phyloP scores from a whole-genome alignment of 1,140 invertebrate genomes.

The Drosophila nigromelanica region DNA sequence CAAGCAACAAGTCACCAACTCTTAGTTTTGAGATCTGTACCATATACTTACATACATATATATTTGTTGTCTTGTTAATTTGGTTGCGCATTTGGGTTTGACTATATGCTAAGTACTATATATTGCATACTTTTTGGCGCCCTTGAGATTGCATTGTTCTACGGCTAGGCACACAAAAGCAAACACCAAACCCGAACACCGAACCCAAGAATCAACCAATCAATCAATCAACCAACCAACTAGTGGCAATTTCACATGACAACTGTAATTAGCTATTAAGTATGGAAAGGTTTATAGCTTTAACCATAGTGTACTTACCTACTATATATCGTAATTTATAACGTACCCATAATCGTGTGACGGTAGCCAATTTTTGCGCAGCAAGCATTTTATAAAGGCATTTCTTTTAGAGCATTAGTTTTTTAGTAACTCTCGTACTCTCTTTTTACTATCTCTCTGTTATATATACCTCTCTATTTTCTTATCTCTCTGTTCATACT shows the following conservation, averaged over 20 bases:
- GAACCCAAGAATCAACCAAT: conserved; percentile 10
- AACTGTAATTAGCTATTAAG: conserved; percentile 75
- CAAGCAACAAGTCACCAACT: conserved; percentile 41
- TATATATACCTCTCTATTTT: conserved; percentile 9
- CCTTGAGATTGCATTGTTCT: conserved; percentile 76
- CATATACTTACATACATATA: conserved; percentile 51
- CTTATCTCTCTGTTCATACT: conserved; percentile 16
- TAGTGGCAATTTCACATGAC: conserved; percentile 61
- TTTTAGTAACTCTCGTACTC: conserved; percentile 48
- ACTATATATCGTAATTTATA: conserved; percentile 35
- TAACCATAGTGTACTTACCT: conserved; percentile 57
- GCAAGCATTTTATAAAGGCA: conserved; percentile 66
- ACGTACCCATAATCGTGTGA: conserved; percentile 47
- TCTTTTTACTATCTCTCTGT: conserved; percentile 17
- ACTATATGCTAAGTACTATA: conserved; percentile 67
- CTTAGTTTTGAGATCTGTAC: conserved; percentile 71
- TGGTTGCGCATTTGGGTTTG: conserved; percentile 79
- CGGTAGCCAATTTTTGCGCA: conserved; percentile 64
- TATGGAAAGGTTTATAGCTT: conserved; percentile 67
- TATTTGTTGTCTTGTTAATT: conserved; percentile 79
- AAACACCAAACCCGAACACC: conserved; percentile 15
- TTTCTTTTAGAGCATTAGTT: conserved; percentile 62
- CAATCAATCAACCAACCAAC: conserved; percentile 23
- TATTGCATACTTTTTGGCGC: conserved; percentile 75
- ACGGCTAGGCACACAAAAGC: conserved; percentile 63